Conservation (phyloP, 2,113 vertebrate species). For the Ochotona princeps region DNA sequence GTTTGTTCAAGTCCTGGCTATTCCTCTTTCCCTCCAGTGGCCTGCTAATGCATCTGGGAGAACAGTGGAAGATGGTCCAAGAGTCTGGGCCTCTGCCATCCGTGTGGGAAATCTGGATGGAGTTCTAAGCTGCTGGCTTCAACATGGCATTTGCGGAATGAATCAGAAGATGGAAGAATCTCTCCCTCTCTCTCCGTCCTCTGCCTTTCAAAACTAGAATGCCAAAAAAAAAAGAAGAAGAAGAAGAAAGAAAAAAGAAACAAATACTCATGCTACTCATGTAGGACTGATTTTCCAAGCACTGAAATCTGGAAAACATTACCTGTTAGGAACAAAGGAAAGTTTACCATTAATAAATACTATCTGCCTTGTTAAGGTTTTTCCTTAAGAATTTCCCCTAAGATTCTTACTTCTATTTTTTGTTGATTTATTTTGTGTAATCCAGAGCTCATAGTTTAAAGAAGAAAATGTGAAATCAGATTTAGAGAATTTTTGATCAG, state of each 20-base stretch:
- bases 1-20: too few relatives aligned
- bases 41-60: too few relatives aligned
- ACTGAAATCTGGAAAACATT: slow-evolving; percentile 21
- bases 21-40: too few relatives aligned
- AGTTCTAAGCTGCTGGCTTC: too few relatives aligned
- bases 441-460: not conserved
- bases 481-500: not conserved
- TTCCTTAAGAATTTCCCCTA: slow-evolving; percentile 19
- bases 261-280: not conserved
- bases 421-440: slow-evolving; percentile 2
- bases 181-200: too few relatives aligned
- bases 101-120: too few relatives aligned
- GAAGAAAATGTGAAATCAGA: not conserved
- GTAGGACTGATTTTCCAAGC: slow-evolving; percentile 2
- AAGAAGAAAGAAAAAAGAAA: not conserved
- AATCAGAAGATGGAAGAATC: too few relatives aligned
- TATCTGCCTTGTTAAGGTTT: slow-evolving; percentile 29
- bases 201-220: too few relatives aligned
- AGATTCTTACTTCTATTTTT: slow-evolving; percentile 18
- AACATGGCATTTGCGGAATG: too few relatives aligned
- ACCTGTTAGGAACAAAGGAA: slow-evolving; percentile 35
- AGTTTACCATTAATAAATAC: not conserved
- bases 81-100: too few relatives aligned
- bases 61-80: too few relatives aligned
- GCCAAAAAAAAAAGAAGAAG: too few relatives aligned